phyloP scores from a whole-genome alignment of 2,113 vertebrate genomes.

The Caracal caracal region DNA sequence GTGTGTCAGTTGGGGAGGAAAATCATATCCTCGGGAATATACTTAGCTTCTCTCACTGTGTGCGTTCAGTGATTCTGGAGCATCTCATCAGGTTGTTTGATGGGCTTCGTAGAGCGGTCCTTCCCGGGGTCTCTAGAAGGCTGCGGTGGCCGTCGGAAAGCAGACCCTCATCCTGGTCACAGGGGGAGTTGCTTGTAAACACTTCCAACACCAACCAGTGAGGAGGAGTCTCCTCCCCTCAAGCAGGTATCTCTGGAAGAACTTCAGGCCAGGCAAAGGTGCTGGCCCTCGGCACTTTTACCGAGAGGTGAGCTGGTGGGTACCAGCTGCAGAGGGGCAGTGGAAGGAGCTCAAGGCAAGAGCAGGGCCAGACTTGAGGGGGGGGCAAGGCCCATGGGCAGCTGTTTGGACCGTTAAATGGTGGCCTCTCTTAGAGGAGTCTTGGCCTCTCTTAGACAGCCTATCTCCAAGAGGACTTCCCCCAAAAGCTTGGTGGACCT shows the following conservation, averaged over 20 bases:
- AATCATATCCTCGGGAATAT: not conserved
- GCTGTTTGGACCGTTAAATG: not conserved
- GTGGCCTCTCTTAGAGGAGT: not conserved
- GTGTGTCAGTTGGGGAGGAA: not conserved
- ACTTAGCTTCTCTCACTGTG: too few relatives aligned
- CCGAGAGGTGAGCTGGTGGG: not conserved
- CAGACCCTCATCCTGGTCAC: not conserved
- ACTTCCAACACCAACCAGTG: not conserved
- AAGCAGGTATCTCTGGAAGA: not conserved
- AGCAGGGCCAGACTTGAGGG: too few relatives aligned
- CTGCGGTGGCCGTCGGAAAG: not conserved
- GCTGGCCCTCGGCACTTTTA: not conserved
- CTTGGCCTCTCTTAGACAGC: not conserved
- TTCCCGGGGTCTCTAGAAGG: not conserved
- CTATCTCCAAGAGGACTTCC: not conserved
- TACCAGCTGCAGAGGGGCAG: not conserved
- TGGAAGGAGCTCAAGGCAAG: not conserved
- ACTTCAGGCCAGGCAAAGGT: not conserved
- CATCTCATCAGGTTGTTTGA: not conserved
- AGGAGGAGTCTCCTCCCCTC: not conserved
- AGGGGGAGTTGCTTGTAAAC: not conserved
- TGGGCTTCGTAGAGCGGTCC: not conserved
- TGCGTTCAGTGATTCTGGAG: not conserved
- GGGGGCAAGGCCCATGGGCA: accelerated
- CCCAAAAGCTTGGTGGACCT: not conserved